A percentile compares a stretch with the other conserved stretches of the same genome.
Conservation (phyloP, 2,888 invertebrate species). For the Rhogogaster chlorosoma region DNA sequence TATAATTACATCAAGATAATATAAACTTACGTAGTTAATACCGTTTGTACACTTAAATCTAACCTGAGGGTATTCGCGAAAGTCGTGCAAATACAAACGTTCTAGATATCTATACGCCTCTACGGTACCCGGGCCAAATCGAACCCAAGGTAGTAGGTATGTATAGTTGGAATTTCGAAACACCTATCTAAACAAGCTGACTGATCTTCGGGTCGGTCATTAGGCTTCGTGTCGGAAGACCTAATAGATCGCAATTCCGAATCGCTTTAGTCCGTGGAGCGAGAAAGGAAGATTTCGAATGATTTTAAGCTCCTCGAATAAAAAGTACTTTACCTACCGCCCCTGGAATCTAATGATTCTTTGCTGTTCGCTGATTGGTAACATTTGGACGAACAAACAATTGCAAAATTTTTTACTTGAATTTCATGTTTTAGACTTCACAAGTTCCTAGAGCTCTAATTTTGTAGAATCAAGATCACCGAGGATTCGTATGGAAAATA, state of each 20-base stretch:
- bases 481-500: neutral
- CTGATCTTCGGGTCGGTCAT: slow-evolving; percentile 29
- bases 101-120: neutral
- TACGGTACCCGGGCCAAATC: slow-evolving; percentile 25
- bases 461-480: neutral
- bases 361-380: neutral
- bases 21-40: slow-evolving; percentile 49
- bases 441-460: neutral
- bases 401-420: neutral
- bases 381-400: neutral
- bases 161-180: neutral
- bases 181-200: slow-evolving; percentile 26
- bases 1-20: slow-evolving; percentile 48
- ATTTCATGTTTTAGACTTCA: neutral
- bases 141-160: slow-evolving; percentile 12
- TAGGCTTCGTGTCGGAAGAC: slow-evolving; percentile 17
- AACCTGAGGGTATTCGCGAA: slow-evolving; percentile 40
- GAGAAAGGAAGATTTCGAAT: neutral
- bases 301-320: neutral
- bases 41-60: slow-evolving; percentile 47
- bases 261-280: neutral
- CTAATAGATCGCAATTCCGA: neutral
- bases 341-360: neutral
- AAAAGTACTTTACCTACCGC: neutral
- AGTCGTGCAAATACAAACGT: slow-evolving; percentile 30